Conservation (phyloP, 37 sponge, comb jelly and placozoan genomes). For the Beroe ovata region DNA sequence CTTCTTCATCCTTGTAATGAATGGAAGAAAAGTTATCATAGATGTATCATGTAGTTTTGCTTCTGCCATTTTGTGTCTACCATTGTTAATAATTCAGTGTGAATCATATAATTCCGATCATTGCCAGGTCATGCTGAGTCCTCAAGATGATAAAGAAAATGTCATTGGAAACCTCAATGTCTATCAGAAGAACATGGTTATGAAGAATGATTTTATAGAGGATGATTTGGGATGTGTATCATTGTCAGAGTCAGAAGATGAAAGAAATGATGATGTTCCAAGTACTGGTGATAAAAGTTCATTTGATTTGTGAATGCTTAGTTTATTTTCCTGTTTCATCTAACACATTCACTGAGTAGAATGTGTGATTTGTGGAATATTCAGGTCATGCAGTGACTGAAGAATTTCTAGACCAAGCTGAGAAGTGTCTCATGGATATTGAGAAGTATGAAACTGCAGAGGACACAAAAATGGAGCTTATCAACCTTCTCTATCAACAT, state of each 20-base stretch:
- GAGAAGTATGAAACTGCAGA: constrained; percentile 43
- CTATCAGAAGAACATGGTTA: neutral
- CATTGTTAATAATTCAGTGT: too few relatives aligned
- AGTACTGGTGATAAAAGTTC: neutral
- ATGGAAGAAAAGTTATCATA: too few relatives aligned
- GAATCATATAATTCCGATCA: too few relatives aligned
- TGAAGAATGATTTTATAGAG: constrained; percentile 17
- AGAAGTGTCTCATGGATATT: constrained; percentile 64
- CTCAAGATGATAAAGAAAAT: constrained; percentile 17
- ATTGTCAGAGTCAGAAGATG: constrained; percentile 37
- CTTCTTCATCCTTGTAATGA: too few relatives aligned
- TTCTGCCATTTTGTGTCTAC: too few relatives aligned
- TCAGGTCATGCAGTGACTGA: constrained; percentile 13
- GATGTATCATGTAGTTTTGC: too few relatives aligned
- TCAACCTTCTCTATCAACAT: constrained; percentile 1
- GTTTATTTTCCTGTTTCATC: too few relatives aligned
- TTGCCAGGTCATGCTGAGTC: neutral
- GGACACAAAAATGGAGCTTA: constrained; percentile 44
- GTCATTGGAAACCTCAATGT: neutral
- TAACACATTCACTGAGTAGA: neutral
- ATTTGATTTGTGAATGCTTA: too few relatives aligned
- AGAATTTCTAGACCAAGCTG: constrained; percentile 55
- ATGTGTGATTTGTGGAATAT: neutral
- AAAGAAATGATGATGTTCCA: neutral
- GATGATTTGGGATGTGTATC: constrained; percentile 47